phyloP scores from a whole-genome alignment of 1,140 invertebrate species.

The Ephestia elutella region DNA sequence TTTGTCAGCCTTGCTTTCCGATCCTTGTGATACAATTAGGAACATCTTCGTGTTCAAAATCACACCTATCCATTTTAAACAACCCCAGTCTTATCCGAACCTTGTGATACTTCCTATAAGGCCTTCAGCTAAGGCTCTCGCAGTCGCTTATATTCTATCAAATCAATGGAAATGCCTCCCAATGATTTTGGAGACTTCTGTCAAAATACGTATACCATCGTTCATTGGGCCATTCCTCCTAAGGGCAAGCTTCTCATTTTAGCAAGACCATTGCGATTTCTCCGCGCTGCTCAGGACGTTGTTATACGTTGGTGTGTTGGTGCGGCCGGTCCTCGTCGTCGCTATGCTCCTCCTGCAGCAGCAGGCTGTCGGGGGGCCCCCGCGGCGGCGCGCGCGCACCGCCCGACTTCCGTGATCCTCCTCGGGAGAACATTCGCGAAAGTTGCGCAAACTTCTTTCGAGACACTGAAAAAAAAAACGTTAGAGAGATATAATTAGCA shows the following conservation, averaged over 20 bases:
- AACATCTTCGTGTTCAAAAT: background rate
- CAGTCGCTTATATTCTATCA: background rate
- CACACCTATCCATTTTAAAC: conserved; percentile 36
- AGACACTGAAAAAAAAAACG: conserved; percentile 76
- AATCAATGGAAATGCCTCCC: background rate
- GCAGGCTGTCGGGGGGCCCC: conserved; percentile 71
- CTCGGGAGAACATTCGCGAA: conserved; percentile 84
- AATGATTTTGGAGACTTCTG: background rate
- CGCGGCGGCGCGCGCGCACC: conserved; percentile 66
- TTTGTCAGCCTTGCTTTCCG: conserved; percentile 34
- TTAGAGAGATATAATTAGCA: too few species aligned
- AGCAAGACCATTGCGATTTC: too few species aligned
- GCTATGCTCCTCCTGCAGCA: conserved; percentile 77
- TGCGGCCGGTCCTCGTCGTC: conserved; percentile 74
- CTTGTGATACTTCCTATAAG: conserved; percentile 53
- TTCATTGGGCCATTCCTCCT: too few species aligned
- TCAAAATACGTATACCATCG: background rate
- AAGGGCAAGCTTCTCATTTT: background rate
- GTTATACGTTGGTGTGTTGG: conserved; percentile 41
- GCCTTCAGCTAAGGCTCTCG: conserved; percentile 19
- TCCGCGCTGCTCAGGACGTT: background rate
- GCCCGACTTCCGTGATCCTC: conserved; percentile 80
- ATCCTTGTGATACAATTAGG: conserved; percentile 1
- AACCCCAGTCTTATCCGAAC: conserved; percentile 61
- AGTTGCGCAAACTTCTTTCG: conserved; percentile 88